Conservation (phyloP, 2,797 vertebrate species). For the Spinus olivaceus region DNA sequence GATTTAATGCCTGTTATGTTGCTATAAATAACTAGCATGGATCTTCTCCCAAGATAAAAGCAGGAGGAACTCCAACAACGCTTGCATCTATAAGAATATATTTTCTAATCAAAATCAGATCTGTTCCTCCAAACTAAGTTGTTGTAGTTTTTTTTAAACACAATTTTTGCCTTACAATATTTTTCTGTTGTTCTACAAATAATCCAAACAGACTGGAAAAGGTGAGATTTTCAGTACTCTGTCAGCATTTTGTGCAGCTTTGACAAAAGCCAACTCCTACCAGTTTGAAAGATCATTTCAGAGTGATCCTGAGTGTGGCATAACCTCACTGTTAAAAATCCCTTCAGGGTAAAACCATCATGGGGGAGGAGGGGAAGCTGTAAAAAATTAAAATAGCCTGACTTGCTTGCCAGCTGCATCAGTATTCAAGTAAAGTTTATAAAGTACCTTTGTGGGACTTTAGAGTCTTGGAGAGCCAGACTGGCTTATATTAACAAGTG, state of each 20-base stretch:
- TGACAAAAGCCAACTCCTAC: conserved; percentile 12
- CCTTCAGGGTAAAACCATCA: background rate
- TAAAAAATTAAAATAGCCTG: conserved; percentile 16
- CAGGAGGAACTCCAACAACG: background rate
- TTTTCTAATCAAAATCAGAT: background rate
- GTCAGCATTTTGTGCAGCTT: background rate
- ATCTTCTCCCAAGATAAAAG: background rate
- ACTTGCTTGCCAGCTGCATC: conserved; percentile 38
- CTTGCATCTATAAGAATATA: background rate
- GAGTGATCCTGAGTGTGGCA: background rate
- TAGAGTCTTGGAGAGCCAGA: conserved; percentile 16
- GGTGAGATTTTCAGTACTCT: background rate
- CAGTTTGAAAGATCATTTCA: conserved; percentile 18
- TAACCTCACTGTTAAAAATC: conserved; percentile 39
- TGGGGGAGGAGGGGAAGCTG: background rate
- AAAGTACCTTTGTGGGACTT: conserved; percentile 54
- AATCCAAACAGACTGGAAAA: background rate
- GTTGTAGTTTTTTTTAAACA: background rate
- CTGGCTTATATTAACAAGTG: background rate
- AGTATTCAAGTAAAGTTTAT: conserved; percentile 67
- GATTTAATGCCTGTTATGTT: background rate
- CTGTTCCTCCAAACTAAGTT: background rate
- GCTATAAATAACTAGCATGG: background rate
- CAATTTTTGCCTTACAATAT: background rate
- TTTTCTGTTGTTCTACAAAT: background rate